Evolutionary conservation across 2,888 invertebrate genomes (phyloP).

Genomic region (Calliphora vomitoria): DNA sequence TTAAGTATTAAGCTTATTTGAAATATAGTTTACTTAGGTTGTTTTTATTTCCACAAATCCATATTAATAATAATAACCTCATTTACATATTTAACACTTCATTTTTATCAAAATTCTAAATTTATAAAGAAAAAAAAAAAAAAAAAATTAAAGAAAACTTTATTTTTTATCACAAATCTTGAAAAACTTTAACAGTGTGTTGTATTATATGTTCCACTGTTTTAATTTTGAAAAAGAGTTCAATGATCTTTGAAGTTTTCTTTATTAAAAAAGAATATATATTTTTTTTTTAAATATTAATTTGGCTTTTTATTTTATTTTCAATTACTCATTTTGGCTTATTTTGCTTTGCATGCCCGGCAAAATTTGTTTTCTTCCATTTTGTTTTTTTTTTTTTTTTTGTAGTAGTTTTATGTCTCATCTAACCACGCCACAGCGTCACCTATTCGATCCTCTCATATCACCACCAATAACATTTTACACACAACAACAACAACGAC

Average conservation of each 20-base stretch:
- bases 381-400: conserved; percentile 37
- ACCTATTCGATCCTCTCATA: conserved; percentile 78
- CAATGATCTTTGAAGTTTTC: background rate
- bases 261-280: background rate
- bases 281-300: background rate
- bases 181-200: too few species aligned
- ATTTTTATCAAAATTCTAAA: conserved; percentile 44
- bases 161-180: background rate
- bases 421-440: conserved; percentile 80
- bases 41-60: conserved; percentile 23
- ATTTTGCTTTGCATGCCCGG: conserved; percentile 67
- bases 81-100: conserved; percentile 43
- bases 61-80: conserved; percentile 22
- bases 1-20: background rate
- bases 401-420: conserved; percentile 81
- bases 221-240: too few species aligned
- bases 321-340: conserved; percentile 31
- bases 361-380: conserved; percentile 59
- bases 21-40: background rate
- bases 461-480: conserved; percentile 77
- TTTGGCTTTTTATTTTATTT: conserved; percentile 15
- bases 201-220: too few species aligned
- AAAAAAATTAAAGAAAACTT: background rate
- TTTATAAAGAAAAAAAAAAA: too few species aligned
- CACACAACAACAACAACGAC: conserved; percentile 74